Base-by-base conservation (phyloP, 2,797 vertebrate genomes). In the Potorous gilbertii region DNA sequence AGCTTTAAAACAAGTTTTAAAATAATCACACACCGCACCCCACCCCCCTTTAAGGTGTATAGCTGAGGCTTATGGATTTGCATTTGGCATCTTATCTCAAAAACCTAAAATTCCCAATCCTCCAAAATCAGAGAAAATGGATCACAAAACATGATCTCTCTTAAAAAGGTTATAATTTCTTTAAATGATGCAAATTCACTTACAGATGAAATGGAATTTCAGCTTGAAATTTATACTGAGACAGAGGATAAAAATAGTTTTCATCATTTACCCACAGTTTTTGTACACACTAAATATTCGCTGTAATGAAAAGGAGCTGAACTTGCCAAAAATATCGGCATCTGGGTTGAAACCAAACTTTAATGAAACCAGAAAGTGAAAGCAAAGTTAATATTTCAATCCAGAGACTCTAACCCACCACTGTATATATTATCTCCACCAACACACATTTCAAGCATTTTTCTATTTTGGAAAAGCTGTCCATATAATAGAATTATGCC, bases 361-460 rank as follows among this genome's bases (percentile, higher is more conserved):
- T 28, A 34, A 29, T 94, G 56, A 92, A 91, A 92, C 46, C 90
- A 93, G 54, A 90, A 94, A 95, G 21, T 89, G 52, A 95, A 95
- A 92, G 91, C 57, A 93, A 92, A 96, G 91, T 97, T 93, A 93
- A 92, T 34, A 93, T 90, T 93, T 57, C 74, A 74, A 87, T 74
- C 34, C 54, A n/a, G 14, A 52, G 52, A 27, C 74, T 93, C 62
- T 57, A 94, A 66, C 97, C 96, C 91, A 81, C 74, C 40, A 87
- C 74, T 87, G 74, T 87, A 87, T 94, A 94, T 94, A 94, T 81
- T 87, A 90, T 50, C 24, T 95, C 97, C 97, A 96, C 96, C 97
- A 97, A 97, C 96, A 92, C 54, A 4, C 95, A 97, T 97, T 98
- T 95, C 92, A 97, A 97, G 54, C 95, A 97, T 98, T 97, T 97